A percentile compares a stretch with the other conserved stretches of the same genome.
phyloP scores from a whole-genome alignment of 1,140 invertebrate species.

The Drosophila bocqueti region DNA sequence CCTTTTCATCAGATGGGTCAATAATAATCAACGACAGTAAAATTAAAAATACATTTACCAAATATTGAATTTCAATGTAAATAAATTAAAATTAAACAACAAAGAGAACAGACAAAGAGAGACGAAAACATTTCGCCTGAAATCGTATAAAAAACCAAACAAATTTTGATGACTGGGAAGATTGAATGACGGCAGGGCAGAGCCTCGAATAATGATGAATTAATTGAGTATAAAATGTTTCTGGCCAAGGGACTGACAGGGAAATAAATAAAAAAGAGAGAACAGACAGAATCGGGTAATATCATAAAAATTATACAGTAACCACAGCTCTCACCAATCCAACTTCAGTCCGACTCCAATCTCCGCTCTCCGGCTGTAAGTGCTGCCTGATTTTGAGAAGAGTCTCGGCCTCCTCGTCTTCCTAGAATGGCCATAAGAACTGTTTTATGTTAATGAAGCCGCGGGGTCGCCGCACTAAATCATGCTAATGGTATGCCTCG shows the following conservation, averaged over 20 bases:
- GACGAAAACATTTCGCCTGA: slow-evolving; percentile 69
- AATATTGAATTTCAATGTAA: slow-evolving; percentile 85
- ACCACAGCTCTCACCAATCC: slow-evolving; percentile 45
- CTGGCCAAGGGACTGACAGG: slow-evolving; percentile 42
- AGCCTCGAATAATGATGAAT: slow-evolving; percentile 77
- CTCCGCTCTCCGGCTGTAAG: slow-evolving; percentile 26
- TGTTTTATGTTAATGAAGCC: slow-evolving; percentile 73
- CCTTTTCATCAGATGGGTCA: slow-evolving; percentile 59
- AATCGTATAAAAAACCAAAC: slow-evolving; percentile 75
- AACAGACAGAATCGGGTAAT: slow-evolving; percentile 54
- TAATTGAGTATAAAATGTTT: slow-evolving; percentile 78
- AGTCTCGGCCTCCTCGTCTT: slow-evolving; percentile 38
- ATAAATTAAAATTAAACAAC: slow-evolving; percentile 76
- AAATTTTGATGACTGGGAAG: slow-evolving; percentile 67
- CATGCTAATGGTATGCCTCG: slow-evolving; percentile 65
- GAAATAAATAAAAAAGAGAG: slow-evolving; percentile 51
- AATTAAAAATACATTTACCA: slow-evolving; percentile 82
- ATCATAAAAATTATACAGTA: slow-evolving; percentile 83
- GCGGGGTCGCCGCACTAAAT: slow-evolving; percentile 57
- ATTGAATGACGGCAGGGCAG: slow-evolving; percentile 43
- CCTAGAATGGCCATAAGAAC: slow-evolving; percentile 71
- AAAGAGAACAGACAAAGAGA: slow-evolving; percentile 26
- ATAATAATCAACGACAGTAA: slow-evolving; percentile 69
- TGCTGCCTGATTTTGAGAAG: slow-evolving; percentile 23
- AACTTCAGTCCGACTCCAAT: slow-evolving; percentile 14